phyloP scores from a whole-genome alignment of 2,113 vertebrate species.

The Glaucomys volans region DNA sequence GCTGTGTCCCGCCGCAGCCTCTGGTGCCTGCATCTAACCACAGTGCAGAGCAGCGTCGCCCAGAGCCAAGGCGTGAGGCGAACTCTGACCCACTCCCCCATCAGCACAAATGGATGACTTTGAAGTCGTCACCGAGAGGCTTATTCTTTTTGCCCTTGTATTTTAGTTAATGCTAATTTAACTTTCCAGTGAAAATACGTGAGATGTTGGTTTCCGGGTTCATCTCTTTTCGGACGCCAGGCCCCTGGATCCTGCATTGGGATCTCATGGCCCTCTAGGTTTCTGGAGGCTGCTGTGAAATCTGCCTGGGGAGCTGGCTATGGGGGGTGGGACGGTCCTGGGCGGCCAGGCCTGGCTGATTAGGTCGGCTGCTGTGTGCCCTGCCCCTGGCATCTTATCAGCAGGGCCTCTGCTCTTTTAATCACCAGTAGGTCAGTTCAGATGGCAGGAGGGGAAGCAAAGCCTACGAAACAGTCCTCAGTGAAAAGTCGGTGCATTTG shows the following conservation, averaged over 20 bases:
- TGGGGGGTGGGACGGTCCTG: not conserved
- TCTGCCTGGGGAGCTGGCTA: no score
- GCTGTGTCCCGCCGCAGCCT: not conserved
- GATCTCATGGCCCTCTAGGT: not conserved
- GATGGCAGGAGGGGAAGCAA: constrained; percentile 58
- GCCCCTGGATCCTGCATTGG: not conserved
- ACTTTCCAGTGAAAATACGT: not conserved
- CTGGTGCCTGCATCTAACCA: not conserved
- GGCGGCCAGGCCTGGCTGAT: constrained; percentile 69
- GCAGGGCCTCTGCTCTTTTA: constrained; percentile 83
- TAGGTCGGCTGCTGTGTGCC: constrained; percentile 51
- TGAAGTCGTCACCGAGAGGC: not conserved
- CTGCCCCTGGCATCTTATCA: constrained; percentile 78
- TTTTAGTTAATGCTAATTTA: constrained; percentile 27
- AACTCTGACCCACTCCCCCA: not conserved
- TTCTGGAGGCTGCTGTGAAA: not conserved
- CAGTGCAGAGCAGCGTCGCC: rapidly evolving
- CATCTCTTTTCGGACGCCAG: not conserved
- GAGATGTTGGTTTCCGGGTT: not conserved
- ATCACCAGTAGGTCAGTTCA: constrained; percentile 83
- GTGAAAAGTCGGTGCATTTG: constrained; percentile 78
- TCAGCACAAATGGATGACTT: not conserved
- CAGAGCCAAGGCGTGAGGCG: not conserved
- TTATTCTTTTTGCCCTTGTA: not conserved
- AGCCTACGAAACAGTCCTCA: constrained; percentile 70